These are phyloP conservation scores for Drosophila watanabei DNA, from an alignment of 1,140 invertebrate genomes.

Conservation along the genomic window DNA sequence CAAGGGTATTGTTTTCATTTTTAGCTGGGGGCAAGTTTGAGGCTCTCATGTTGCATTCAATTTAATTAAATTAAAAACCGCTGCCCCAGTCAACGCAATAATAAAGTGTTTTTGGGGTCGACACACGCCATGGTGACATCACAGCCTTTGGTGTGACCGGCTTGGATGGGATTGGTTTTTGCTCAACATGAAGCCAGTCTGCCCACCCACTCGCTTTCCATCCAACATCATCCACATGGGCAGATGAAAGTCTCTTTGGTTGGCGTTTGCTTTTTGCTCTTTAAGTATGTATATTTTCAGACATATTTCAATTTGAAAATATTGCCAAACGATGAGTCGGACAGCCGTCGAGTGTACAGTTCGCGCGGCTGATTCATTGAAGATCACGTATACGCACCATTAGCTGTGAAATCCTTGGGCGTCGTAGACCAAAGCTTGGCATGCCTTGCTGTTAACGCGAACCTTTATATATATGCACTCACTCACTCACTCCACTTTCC, in stretches of 20 bases:
- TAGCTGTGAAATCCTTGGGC: constrained; percentile 72
- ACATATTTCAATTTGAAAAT: constrained; percentile 54
- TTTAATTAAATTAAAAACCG: constrained; percentile 66
- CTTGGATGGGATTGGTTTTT: constrained; percentile 52
- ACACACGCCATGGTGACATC: constrained; percentile 75
- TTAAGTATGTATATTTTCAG: constrained; percentile 49
- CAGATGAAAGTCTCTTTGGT: constrained; percentile 47
- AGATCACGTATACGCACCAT: constrained; percentile 77
- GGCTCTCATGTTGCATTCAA: constrained; percentile 60
- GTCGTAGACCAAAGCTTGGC: constrained; percentile 60
- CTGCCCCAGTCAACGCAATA: constrained; percentile 35
- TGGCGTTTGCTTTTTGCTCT: constrained; percentile 43
- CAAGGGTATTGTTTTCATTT: neutral
- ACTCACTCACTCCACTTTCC: constrained; percentile 49
- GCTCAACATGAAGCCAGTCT: constrained; percentile 26
- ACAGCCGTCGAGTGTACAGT: constrained; percentile 28
- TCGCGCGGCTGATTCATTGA: constrained; percentile 62
- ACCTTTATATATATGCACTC: constrained; percentile 37
- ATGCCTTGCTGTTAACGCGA: constrained; percentile 49
- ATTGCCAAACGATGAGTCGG: constrained; percentile 73
- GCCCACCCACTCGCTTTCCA: constrained; percentile 51
- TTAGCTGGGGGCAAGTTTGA: neutral
- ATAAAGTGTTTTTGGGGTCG: constrained; percentile 64
- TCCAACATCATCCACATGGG: constrained; percentile 18
- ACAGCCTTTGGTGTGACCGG: constrained; percentile 42